phyloP scores from a whole-genome alignment of 2,797 vertebrate species.

The Anguilla megastoma region DNA sequence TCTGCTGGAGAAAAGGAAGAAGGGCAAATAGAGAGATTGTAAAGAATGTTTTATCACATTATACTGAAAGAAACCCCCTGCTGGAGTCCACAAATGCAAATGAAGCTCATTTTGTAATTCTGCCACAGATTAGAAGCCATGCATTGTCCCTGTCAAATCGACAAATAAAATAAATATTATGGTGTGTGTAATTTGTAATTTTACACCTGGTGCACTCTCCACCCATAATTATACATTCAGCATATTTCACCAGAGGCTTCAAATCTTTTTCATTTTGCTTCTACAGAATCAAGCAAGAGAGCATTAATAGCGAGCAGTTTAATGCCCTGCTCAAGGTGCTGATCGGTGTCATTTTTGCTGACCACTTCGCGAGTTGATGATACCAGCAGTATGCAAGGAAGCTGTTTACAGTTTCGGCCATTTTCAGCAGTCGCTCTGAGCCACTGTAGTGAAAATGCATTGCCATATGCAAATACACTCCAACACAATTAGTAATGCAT shows the following conservation, averaged over 20 bases:
- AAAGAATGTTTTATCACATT: not conserved
- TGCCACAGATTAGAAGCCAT: not conserved
- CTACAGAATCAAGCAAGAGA: not conserved
- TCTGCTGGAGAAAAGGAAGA: slow-evolving; percentile 30
- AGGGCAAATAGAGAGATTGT: not conserved
- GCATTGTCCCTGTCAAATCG: not conserved
- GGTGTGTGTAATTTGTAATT: slow-evolving; percentile 1
- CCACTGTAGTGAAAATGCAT: not conserved
- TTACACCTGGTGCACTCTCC: not conserved
- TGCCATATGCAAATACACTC: not conserved
- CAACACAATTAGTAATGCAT: not conserved
- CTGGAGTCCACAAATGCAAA: not conserved
- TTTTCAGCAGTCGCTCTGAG: not conserved
- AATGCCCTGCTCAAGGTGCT: not conserved
- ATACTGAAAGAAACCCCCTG: not conserved
- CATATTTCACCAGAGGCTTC: not conserved
- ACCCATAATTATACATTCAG: not conserved
- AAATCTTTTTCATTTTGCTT: slow-evolving; percentile 6
- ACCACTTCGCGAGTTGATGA: not conserved
- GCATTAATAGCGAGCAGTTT: not conserved
- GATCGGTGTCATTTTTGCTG: slow-evolving; percentile 13
- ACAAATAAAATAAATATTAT: slow-evolving; percentile 3
- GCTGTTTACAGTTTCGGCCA: not conserved
- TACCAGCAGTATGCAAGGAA: not conserved
- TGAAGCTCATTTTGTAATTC: not conserved